These are phyloP conservation scores for Flabesymbios commensalis DNA, from an alignment of 2,888 invertebrate species.

Conservation along the genomic window DNA sequence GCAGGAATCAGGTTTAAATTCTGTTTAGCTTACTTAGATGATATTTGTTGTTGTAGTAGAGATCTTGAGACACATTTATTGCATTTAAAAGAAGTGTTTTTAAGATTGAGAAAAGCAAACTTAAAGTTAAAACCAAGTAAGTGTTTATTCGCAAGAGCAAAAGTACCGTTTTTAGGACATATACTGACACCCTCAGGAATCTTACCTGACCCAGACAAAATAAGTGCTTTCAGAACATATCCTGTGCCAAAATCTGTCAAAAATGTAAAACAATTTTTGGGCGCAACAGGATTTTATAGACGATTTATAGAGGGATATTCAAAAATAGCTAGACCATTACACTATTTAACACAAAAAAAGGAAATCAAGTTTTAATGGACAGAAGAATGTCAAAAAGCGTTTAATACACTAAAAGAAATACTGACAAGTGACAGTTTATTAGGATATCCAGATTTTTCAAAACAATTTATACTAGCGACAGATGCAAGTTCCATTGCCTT, in stretches of 20 bases:
- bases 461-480: background rate
- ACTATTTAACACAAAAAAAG: background rate
- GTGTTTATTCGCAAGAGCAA: background rate
- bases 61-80: background rate
- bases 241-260: background rate
- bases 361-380: background rate
- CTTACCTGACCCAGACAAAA: background rate
- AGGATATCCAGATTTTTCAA: background rate
- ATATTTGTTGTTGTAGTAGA: background rate
- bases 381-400: background rate
- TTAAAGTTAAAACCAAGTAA: background rate
- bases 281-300: background rate
- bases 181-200: background rate
- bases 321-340: background rate
- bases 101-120: background rate
- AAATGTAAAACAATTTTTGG: background rate
- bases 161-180: background rate
- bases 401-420: background rate
- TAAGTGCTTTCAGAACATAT: background rate
- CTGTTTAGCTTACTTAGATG: background rate
- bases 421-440: background rate
- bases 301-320: background rate
- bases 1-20: background rate
- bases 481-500: background rate
- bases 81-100: background rate